Conservation (phyloP, 2,113 vertebrate genomes). For the Sphyrna mokarran region DNA sequence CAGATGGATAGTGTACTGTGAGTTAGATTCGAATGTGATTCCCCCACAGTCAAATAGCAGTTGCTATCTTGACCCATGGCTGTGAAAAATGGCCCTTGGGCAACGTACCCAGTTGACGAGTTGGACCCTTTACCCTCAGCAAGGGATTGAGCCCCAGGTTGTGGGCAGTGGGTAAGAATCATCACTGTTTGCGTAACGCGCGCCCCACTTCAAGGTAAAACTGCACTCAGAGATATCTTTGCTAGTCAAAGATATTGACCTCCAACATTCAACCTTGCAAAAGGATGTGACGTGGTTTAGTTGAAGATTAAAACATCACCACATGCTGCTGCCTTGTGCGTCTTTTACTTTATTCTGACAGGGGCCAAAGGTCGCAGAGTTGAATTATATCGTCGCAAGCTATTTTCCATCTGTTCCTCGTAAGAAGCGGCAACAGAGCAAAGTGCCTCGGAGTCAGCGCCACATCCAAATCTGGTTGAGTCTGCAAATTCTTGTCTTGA, state of each 20-base stretch:
- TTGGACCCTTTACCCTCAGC: too few relatives aligned
- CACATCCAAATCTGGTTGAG: background rate
- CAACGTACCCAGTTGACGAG: background rate
- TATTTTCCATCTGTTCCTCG: constrained; percentile 22
- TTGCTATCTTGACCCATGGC: background rate
- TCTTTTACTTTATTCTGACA: background rate
- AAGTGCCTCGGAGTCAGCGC: background rate
- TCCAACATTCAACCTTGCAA: background rate
- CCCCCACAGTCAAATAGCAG: background rate
- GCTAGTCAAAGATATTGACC: background rate
- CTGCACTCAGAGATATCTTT: background rate
- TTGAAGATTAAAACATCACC: background rate
- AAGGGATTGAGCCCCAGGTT: too few relatives aligned
- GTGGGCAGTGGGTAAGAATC: background rate
- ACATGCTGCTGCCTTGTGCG: background rate
- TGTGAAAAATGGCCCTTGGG: background rate
- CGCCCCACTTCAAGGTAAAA: too few relatives aligned
- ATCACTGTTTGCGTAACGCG: background rate
- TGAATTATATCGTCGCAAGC: background rate
- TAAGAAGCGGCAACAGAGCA: background rate
- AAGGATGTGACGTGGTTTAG: background rate
- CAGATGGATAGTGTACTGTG: background rate
- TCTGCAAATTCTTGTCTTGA: constrained; percentile 8
- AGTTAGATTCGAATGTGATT: background rate
- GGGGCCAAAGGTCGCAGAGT: background rate